Base-by-base conservation (phyloP, 2,888 invertebrate species). In the Diogma glabrata region DNA sequence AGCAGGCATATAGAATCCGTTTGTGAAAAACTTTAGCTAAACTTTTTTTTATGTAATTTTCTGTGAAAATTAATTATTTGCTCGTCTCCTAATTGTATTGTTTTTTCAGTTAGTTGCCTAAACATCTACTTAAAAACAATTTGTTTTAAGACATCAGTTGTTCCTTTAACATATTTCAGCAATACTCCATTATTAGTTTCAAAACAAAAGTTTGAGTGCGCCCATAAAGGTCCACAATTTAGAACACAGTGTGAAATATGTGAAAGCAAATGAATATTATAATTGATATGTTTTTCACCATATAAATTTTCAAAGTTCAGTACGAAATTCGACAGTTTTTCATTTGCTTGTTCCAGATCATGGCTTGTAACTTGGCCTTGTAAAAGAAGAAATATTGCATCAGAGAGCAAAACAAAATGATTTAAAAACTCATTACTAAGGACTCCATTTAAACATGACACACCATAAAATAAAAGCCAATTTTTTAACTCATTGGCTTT, bases 271-370 rank as follows among this genome's bases (percentile, higher is more conserved):
- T 49, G 49, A 23, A 49, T 40, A 38, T 49, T 49, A 10, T 50
- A 50, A 9, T 24, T 28, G 28, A 50, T 50, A 43, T 43, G 16
- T 19, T 2, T 19, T 43, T 50, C 40, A 16, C 50, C 50, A 50
- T 50, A 50, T 3, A 50, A n/a, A 5, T 17, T 17, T 50, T 50
- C n/a, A 43, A 43, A 50, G 5, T 43, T 16, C 8, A 10, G 10
- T 5, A 43, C 43, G 19, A 50, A 50, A 5, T 12, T 22, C 16
- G 23, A 12, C 12, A 40, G n/a, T 6, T 40, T 40, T 19, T 20
- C 9, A 20, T 22, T 40, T 20, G 40, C 8, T 20, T 20, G 19
- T 8, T 40, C 20, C 3, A 40, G 10, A 19, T 19, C 20, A 8
- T 10, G 10, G 10, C 22, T 19, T 4, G 20, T 40, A 5, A 40